phyloP scores from a whole-genome alignment of 2,113 vertebrate species.

The Thymallus thymallus region DNA sequence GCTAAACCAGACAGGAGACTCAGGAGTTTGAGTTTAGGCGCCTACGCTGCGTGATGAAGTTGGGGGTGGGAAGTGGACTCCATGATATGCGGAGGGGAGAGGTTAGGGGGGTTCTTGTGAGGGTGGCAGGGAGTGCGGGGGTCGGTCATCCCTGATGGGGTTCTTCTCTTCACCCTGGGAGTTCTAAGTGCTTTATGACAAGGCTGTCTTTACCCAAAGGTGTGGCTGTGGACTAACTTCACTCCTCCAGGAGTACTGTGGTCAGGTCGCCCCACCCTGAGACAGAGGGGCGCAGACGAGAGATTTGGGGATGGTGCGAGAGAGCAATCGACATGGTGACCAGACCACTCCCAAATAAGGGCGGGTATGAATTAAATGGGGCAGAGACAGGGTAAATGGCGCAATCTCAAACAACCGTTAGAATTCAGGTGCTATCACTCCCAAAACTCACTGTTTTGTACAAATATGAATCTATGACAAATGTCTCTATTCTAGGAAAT shows the following conservation, averaged over 20 bases:
- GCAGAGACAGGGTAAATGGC: conserved; percentile 46
- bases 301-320: conserved; percentile 43
- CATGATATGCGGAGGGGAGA: not conserved
- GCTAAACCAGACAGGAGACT: conserved; percentile 48
- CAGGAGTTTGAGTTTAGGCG: conserved; percentile 53
- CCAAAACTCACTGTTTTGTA: conserved; percentile 69
- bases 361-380: conserved; percentile 7
- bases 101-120: not conserved
- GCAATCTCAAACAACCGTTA: conserved; percentile 59
- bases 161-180: not conserved
- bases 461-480: conserved; percentile 61
- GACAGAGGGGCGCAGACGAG: conserved; percentile 6
- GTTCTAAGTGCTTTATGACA: conserved; percentile 3
- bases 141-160: not conserved
- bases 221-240: not conserved
- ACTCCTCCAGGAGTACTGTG: not conserved
- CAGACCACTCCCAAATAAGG: conserved; percentile 44
- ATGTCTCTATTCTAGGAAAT: conserved; percentile 52
- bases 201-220: conserved; percentile 5
- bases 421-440: conserved; percentile 74
- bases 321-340: conserved; percentile 49
- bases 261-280: conserved; percentile 4
- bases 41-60: conserved; percentile 3
- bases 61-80: not conserved
- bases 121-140: not conserved